Evolutionary conservation across 2,797 vertebrate genomes (phyloP).

Genomic region (Clarias pachynema): DNA sequence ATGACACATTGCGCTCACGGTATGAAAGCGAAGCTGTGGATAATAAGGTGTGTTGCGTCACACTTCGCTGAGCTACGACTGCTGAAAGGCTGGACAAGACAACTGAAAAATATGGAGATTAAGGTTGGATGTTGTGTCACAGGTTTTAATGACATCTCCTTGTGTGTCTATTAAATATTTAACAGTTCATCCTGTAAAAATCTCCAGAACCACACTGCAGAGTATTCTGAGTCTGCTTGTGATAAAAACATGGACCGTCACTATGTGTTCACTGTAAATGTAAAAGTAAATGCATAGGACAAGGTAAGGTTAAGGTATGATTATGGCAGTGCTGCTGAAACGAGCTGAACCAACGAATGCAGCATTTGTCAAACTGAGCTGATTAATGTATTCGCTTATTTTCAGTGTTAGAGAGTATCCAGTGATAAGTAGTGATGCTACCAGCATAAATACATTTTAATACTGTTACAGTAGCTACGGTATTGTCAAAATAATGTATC

Average conservation of each 20-base stretch:
- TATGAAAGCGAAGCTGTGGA: constrained; percentile 71
- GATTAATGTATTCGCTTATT: background rate
- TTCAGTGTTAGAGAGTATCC: background rate
- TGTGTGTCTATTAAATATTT: constrained; percentile 81
- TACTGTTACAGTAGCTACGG: background rate
- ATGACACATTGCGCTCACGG: constrained; percentile 73
- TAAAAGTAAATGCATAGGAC: too few species aligned
- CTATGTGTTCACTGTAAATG: background rate
- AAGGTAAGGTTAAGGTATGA: background rate
- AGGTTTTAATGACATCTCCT: constrained; percentile 81
- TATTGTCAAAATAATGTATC: background rate
- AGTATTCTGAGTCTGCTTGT: constrained; percentile 33
- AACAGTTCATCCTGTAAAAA: constrained; percentile 76
- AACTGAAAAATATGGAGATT: constrained; percentile 39
- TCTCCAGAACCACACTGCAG: constrained; percentile 68
- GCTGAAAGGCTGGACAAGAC: constrained; percentile 52
- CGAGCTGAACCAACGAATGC: background rate
- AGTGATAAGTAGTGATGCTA: background rate
- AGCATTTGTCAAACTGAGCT: background rate
- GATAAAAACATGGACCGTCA: background rate
- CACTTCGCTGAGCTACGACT: constrained; percentile 76
- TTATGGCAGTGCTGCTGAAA: background rate
- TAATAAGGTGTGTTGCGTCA: constrained; percentile 80
- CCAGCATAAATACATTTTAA: background rate
- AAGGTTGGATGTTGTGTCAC: constrained; percentile 67